Conservation (phyloP, 35 echinoderm and acorn worm species). For the Lytechinus variegatus region DNA sequence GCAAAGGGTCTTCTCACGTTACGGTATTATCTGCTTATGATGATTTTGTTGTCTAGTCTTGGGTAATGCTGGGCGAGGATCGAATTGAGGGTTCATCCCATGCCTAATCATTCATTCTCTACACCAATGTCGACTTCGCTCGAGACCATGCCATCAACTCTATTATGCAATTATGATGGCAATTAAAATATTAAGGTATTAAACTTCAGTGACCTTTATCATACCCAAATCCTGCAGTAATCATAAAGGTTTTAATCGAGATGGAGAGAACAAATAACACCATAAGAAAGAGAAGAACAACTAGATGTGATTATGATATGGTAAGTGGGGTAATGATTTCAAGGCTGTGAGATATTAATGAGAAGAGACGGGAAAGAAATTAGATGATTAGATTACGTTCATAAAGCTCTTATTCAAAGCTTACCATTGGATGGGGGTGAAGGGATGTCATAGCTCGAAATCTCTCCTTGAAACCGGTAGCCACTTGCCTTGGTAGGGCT, state of each 20-base stretch:
- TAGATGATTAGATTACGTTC: not conserved
- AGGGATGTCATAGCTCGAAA: conserved; percentile 82
- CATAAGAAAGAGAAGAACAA: not conserved
- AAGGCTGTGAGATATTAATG: not conserved
- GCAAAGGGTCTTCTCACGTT: not conserved
- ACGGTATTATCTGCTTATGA: not conserved
- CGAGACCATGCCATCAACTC: not conserved
- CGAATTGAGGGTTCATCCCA: not conserved
- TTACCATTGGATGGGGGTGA: conserved; percentile 86
- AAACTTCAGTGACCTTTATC: not conserved
- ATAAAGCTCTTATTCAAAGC: not conserved
- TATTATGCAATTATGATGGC: not conserved
- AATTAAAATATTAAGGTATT: not conserved
- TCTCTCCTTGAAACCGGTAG: conserved; percentile 74
- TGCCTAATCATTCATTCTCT: not conserved
- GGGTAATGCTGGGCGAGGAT: not conserved
- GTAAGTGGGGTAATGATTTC: not conserved
- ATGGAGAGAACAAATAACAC: not conserved
- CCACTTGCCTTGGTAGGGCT: not conserved
- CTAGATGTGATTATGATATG: not conserved
- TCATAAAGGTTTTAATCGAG: no score
- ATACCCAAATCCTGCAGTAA: not conserved
- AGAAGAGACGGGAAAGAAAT: not conserved
- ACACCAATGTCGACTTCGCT: not conserved
- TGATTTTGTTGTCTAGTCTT: not conserved